Evolutionary conservation across 2,797 vertebrate species (phyloP).

Genomic region (Crocodylus rhombifer): DNA sequence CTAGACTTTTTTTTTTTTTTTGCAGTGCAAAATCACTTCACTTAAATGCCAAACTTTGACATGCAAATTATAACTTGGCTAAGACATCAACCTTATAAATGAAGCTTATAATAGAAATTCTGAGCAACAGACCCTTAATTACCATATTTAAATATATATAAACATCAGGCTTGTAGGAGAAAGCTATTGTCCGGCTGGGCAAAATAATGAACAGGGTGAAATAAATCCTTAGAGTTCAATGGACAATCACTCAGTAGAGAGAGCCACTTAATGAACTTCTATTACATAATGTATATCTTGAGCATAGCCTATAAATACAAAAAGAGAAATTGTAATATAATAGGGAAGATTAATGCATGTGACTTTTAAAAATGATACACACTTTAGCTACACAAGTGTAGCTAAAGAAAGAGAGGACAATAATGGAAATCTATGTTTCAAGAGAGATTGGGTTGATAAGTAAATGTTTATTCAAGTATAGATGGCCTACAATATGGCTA

Average conservation of each 20-base stretch:
- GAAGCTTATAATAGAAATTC: neutral
- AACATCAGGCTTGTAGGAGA: neutral
- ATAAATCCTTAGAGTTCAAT: neutral
- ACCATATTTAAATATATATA: slow-evolving; percentile 6
- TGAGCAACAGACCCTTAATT: slow-evolving; percentile 19
- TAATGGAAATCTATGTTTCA: neutral
- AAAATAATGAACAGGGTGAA: neutral
- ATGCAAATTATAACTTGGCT: neutral
- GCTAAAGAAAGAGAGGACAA: neutral
- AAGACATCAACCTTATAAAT: slow-evolving; percentile 22
- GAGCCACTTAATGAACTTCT: neutral
- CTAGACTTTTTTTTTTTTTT: too few relatives aligned
- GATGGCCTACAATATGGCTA: neutral
- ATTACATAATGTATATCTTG: neutral
- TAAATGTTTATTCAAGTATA: neutral
- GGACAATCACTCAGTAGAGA: slow-evolving; percentile 22
- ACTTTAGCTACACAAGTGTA: neutral
- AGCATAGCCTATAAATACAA: neutral
- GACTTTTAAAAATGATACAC: neutral
- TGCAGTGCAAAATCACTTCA: neutral
- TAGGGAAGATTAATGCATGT: neutral
- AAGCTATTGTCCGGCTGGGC: neutral
- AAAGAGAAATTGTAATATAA: neutral
- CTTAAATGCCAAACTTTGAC: slow-evolving; percentile 36
- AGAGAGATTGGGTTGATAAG: neutral